Base-by-base conservation (phyloP, 2,888 invertebrate genomes). In the Quadroppia sp. region DNA sequence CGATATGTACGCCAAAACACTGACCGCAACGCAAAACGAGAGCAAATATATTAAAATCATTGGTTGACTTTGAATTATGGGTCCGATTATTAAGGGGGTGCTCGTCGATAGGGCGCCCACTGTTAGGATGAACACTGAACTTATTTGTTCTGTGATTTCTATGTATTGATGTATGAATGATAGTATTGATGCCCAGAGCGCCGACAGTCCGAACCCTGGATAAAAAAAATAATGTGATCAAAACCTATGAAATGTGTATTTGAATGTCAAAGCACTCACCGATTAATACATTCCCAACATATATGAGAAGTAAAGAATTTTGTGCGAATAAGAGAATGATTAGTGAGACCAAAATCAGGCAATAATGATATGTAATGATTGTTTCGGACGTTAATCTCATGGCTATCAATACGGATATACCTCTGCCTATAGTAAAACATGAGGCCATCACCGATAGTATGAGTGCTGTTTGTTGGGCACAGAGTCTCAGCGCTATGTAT, bases 61-160 rank as follows among this genome's bases (percentile, higher is more conserved):
- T 20, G 71, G 72, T 13, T 45, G n/a, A 3, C 11, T 20, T 20
- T 64, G 45, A 42, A 75, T 75, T 15, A 30, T 45, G 4, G 53
- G 30, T 6, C 75, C 75, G 40, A 75, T 53, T 7, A 75, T 15
- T 42, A 64, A 25, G 2, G 75, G 75, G 13, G 53, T 36, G 2
- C 67, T 23, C 2, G 73, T 67, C 6, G 53, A 32, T 7, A 59
- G n/a, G 9, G 67, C 20, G 23, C 75, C 75, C 11, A 67, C 72
- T 6, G 73, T 48, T 30, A 75, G 73, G 17, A 70, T 73, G 6
- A 75, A 25, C n/a, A 75, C 42, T 15, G 75, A 75, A 28, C 75
- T 69, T 20, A 75, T 56, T 36, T n/a, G 28, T 45, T 75, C 59
- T 42, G 73, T 75, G 13, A 75, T 73, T 11, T 28, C 56, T 7